A percentile compares a stretch with the other conserved stretches of the same genome.
These are phyloP conservation scores for Margaritifera margaritifera DNA, from an alignment of 2,888 invertebrate genomes.

Conservation along the genomic window DNA sequence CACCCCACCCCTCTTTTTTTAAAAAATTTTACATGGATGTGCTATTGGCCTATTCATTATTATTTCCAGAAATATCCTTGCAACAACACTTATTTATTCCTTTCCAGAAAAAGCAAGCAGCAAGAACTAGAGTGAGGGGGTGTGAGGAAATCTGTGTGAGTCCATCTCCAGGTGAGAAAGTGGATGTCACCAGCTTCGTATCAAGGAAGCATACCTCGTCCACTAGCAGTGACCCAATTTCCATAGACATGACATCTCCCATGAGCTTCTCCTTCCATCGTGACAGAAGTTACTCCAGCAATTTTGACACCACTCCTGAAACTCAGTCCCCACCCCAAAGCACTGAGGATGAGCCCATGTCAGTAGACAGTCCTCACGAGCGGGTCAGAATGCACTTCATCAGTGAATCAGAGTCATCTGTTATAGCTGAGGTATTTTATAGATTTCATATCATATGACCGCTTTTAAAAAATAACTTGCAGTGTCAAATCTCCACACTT, in stretches of 20 bases:
- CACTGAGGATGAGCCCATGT: slow-evolving; percentile 59
- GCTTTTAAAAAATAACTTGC: neutral
- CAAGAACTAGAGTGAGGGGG: slow-evolving; percentile 68
- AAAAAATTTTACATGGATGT: neutral
- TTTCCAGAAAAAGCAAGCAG: slow-evolving; percentile 23
- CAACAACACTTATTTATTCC: neutral
- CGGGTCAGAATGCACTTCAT: slow-evolving; percentile 35
- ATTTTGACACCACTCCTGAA: slow-evolving; percentile 20
- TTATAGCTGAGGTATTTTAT: slow-evolving; percentile 52
- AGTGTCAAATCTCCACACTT: neutral
- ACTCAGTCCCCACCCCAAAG: slow-evolving; percentile 28
- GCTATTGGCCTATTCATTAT: neutral
- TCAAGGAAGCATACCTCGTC: slow-evolving; percentile 61
- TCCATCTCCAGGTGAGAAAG: slow-evolving; percentile 67
- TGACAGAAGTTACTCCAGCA: too few relatives aligned
- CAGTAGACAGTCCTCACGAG: slow-evolving; percentile 32
- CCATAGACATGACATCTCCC: slow-evolving; percentile 28
- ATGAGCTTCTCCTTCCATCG: slow-evolving; percentile 1
- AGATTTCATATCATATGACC: neutral
- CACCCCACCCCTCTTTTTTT: too few relatives aligned
- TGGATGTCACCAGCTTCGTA: slow-evolving; percentile 69
- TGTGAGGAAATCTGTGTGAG: slow-evolving; percentile 70
- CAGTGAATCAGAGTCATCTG: slow-evolving; percentile 55
- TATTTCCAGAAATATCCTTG: too few relatives aligned
- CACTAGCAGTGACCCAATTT: slow-evolving; percentile 44